phyloP scores from a whole-genome alignment of 37 sponge, comb jelly and placozoan genomes.

The Corticium candelabrum region DNA sequence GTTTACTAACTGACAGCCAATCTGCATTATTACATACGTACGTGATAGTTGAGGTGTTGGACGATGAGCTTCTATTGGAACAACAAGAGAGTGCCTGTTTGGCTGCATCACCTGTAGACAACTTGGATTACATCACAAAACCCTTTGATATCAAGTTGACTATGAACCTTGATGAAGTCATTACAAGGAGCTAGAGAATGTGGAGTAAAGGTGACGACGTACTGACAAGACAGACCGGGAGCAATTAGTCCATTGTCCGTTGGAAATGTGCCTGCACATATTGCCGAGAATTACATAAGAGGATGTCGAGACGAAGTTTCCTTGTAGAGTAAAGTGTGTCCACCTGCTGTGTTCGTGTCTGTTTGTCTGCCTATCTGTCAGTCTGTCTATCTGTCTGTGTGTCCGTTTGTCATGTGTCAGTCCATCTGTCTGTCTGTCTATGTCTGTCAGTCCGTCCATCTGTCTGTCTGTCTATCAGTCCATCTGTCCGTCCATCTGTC shows the following conservation, averaged over 20 bases:
- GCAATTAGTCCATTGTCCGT: not conserved
- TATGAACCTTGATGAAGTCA: not conserved
- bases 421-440: too few relatives aligned
- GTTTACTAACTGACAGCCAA: too few relatives aligned
- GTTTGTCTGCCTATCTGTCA: too few relatives aligned
- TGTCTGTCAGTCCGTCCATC: too few relatives aligned
- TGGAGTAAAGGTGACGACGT: not conserved
- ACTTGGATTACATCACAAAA: too few relatives aligned
- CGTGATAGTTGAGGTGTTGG: not conserved
- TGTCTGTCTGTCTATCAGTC: too few relatives aligned
- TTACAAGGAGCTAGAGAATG: not conserved
- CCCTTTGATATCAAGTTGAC: not conserved
- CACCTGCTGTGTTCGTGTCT: too few relatives aligned
- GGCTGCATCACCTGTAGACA: not conserved
- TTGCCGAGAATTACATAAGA: too few relatives aligned
- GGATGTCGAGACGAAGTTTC: not conserved
- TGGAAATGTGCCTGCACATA: not conserved
- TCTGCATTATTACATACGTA: too few relatives aligned
- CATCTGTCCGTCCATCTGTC: too few relatives aligned
- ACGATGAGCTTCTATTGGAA: not conserved
- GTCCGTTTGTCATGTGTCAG: too few relatives aligned
- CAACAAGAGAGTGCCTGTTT: not conserved
- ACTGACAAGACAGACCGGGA: not conserved
- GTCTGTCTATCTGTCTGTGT: too few relatives aligned
- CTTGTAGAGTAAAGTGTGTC: not conserved